Evolutionary conservation across 2,797 vertebrate species (phyloP).

Genomic region (Kryptopterus vitreolus): DNA sequence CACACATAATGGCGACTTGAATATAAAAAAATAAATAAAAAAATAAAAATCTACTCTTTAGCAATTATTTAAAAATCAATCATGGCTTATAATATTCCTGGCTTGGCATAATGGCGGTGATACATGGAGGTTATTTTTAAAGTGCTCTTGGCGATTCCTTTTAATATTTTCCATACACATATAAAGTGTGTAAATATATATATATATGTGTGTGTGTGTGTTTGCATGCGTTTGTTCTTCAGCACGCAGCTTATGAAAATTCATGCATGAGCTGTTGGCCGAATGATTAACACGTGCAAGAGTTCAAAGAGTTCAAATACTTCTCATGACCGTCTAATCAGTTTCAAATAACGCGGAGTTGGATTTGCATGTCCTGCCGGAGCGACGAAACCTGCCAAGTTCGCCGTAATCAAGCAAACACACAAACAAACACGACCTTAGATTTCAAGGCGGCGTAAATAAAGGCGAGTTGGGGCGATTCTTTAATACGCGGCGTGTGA

Average conservation of each 20-base stretch:
- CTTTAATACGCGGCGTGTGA: constrained; percentile 27
- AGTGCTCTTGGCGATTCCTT: constrained; percentile 68
- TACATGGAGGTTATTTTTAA: constrained; percentile 60
- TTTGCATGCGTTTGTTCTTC: neutral
- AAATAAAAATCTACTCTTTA: constrained; percentile 70
- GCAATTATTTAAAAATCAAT: constrained; percentile 69
- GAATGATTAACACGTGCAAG: constrained; percentile 18
- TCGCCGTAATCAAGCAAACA: constrained; percentile 41
- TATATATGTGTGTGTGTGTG: neutral
- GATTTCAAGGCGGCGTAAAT: neutral
- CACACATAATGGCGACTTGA: constrained; percentile 62
- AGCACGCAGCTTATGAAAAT: neutral
- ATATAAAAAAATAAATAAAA: too few relatives aligned
- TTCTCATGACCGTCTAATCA: constrained; percentile 8
- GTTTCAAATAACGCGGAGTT: neutral
- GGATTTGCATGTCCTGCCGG: constrained; percentile 7
- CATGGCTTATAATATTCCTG: constrained; percentile 67
- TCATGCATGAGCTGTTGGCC: constrained; percentile 11
- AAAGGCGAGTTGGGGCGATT: constrained; percentile 10
- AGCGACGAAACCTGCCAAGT: constrained; percentile 4
- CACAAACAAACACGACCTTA: constrained; percentile 44
- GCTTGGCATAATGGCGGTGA: constrained; percentile 66
- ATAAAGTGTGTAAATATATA: neutral
- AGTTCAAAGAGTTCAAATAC: constrained; percentile 22
- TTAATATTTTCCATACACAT: constrained; percentile 61